Conservation (phyloP, 2,888 invertebrate species). For the Adela reaumurella region DNA sequence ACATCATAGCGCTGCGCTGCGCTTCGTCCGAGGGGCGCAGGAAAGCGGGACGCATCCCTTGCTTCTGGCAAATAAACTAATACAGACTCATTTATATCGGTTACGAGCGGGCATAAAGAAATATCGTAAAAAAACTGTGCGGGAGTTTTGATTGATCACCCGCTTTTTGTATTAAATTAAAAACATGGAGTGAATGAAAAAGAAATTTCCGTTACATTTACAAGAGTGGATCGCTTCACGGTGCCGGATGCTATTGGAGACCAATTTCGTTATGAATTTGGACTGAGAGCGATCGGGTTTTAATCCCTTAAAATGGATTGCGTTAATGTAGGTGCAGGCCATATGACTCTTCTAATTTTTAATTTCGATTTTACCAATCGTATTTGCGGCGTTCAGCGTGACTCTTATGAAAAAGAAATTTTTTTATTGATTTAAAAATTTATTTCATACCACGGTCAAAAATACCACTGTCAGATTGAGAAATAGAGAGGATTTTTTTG, state of each 20-base stretch:
- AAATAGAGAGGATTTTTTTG: no score
- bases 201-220: conserved; percentile 32
- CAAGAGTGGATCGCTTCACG: background rate
- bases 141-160: conserved; percentile 55
- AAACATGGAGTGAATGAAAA: conserved; percentile 48
- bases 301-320: background rate
- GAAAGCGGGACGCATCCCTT: conserved; percentile 33
- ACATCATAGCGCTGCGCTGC: no score
- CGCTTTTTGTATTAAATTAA: conserved; percentile 54
- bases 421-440: no score
- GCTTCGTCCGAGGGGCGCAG: no score
- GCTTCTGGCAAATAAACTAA: conserved; percentile 46
- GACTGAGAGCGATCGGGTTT: background rate
- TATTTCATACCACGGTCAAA: no score
- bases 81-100: conserved; percentile 43
- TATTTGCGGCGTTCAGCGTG: no score
- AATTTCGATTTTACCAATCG: no score
- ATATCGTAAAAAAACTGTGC: conserved; percentile 28
- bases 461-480: no score
- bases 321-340: no score
- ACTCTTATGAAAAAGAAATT: no score
- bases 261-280: background rate
- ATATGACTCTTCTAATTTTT: no score
- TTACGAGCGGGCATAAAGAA: conserved; percentile 43
- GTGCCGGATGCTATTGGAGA: background rate